Evolutionary conservation across 1,140 invertebrate genomes (phyloP), one percentile per base, ranked within the genome.

Genomic region (Zeugodacus cucurbitae): DNA sequence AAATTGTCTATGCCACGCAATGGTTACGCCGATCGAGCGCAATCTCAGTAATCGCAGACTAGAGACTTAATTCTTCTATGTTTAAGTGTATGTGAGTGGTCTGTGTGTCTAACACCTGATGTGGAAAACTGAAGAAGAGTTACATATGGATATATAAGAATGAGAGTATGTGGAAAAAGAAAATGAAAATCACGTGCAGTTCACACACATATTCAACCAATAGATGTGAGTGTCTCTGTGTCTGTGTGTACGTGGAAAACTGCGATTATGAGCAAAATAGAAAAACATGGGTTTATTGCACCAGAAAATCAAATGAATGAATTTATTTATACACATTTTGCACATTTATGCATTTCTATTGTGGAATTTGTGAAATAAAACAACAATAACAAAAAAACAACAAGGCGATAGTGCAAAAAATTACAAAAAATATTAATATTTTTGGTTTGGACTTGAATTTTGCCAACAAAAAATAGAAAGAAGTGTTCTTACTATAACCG

Each of bases 11-110:
- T 82, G 74, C 74, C 74, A 82, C 74, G 74, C 74, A 82, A 82
- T 82, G 48, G 74, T 82, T 82, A 82, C 74, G 74, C 41, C 74
- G 74, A 82, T 82, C n/a, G 74, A 82, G 74, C 74, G 74, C 74
- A 48, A 82, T 82, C 74, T 29, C 37, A 82, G 41, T 82, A 48
- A 82, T 17, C 74, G 74, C 7, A 74, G 70, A 74, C 41, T n/a
- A 82, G 44, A 1, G 74, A 48, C 11, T 82, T 82, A 54, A 41
- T n/a, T 82, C 11, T 29, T 48, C 48, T 11, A 17, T 5, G 20
- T 8, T 22, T 41, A 7, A 1, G 34, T n/a, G 34, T 6, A 41
- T 26, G 58, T 62, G 58, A n/a, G 58, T 59, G 58, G 7, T 17
- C 1, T 37, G 10, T 37, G 70, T 14, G 29, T 22, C n/a, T 41